Evolutionary conservation across 1,140 invertebrate genomes (phyloP), one percentile per base, ranked within the genome.

Genomic region (Brachionus plicatilis): DNA sequence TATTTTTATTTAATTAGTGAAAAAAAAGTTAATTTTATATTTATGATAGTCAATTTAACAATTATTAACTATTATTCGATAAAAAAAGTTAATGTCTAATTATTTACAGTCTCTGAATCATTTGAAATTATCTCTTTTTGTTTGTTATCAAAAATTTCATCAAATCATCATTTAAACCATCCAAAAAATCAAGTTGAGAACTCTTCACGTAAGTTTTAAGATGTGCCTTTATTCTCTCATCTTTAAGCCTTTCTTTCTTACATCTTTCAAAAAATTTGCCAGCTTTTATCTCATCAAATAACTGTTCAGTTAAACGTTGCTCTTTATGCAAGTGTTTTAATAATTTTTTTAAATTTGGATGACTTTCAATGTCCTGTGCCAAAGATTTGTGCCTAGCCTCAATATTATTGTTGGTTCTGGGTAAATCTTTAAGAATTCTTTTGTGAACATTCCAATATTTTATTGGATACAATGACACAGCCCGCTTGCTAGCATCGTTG

Each of bases 321-420:
- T 75, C 24, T 45, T 37, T 27, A 68, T n/a, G 33, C 53, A 82
- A 43, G 79, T 76, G 53, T 29, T 76, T 56, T 45, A 80, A 53
- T 29, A 60, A 33, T 29, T 43, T 80, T 33, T 66, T 66, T 43
- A 68, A 83, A 70, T 72, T 29, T 66, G 68, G 43, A 65, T 66
- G 68, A 84, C 37, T 45, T 45, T 66, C 70, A 84, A 84, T 82
- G 78, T 41, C 56, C 29, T 66, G 24, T 56, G 20, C 27, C 20
- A 56, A 56, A 56, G 50, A 56, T 82, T 20, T 41, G 68, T 75
- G 47, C 41, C 60, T 6, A 45, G 85, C 3, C 83, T 70, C 66
- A 70, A 33, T 72, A 41, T 72, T 72, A 41, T 72, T 72, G 37
- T 72, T 72, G 0, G 68, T 72, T 41, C 68, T 33, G 5, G 68